Conservation (phyloP, 2,888 invertebrate species). For the Psylliodes chrysocephalus region DNA sequence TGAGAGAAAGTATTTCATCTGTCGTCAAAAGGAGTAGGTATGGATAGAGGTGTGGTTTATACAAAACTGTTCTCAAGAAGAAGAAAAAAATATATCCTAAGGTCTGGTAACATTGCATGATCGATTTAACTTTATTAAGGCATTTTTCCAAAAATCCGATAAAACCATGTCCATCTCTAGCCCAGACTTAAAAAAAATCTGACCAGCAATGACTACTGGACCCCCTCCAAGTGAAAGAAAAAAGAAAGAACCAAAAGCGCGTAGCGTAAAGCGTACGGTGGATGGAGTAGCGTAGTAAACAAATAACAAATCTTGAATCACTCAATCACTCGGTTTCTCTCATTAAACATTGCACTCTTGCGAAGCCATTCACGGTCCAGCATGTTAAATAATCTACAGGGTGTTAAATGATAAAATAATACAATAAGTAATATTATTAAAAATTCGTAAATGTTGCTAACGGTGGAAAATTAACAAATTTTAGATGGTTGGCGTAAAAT, state of each 20-base stretch:
- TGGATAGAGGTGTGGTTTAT: neutral
- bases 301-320: slow-evolving; percentile 39
- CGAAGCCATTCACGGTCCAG: slow-evolving; percentile 8
- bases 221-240: slow-evolving; percentile 35
- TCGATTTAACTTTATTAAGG: too few species aligned
- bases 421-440: too few species aligned
- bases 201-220: neutral
- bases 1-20: neutral
- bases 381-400: slow-evolving; percentile 4
- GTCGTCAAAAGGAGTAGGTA: neutral
- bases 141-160: neutral
- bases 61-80: too few species aligned
- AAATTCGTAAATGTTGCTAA: too few species aligned
- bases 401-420: slow-evolving; percentile 1
- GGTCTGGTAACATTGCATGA: neutral
- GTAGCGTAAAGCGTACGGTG: slow-evolving; percentile 9
- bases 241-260: slow-evolving; percentile 46
- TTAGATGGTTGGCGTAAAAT: neutral
- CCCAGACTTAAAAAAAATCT: neutral
- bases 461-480: too few species aligned
- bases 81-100: too few species aligned
- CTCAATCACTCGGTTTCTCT: slow-evolving; percentile 31
- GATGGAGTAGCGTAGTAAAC: slow-evolving; percentile 36
- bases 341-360: slow-evolving; percentile 12
- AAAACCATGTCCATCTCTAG: slow-evolving; percentile 7